phyloP scores from a whole-genome alignment of 2,113 vertebrate species.

The Microtus montanus region DNA sequence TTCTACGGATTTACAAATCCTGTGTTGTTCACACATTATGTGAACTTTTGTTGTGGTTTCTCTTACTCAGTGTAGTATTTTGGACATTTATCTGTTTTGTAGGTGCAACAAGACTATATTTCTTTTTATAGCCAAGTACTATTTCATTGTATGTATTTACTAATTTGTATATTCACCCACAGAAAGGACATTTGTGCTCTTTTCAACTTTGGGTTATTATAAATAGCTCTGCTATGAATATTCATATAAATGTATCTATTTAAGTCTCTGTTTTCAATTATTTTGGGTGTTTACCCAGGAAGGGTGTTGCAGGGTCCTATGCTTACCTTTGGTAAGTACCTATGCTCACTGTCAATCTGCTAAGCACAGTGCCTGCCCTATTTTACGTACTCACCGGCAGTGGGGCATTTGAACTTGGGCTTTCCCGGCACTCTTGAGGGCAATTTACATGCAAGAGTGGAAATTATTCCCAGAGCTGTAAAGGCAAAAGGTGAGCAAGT shows the following conservation, averaged over 20 bases:
- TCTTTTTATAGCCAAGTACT: neutral
- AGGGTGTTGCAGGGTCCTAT: neutral
- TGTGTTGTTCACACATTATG: neutral
- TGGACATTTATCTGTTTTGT: neutral
- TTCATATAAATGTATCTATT: neutral
- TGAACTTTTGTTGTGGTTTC: neutral
- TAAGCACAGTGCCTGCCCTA: neutral
- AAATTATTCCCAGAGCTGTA: neutral
- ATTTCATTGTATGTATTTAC: neutral
- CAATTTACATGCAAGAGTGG: neutral
- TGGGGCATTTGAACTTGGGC: neutral
- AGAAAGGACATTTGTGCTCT: neutral
- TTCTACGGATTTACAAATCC: neutral
- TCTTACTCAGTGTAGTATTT: neutral
- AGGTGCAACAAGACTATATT: neutral
- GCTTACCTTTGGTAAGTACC: neutral
- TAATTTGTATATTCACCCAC: neutral
- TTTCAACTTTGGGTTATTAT: neutral
- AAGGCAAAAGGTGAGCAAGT: neutral
- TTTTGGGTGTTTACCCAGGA: neutral
- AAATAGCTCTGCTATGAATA: neutral
- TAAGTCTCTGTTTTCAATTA: conserved; percentile 9
- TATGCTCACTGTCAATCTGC: neutral
- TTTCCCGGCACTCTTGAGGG: neutral
- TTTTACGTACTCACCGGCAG: neutral